A percentile compares a stretch with the other conserved stretches of the same genome.
Conservation (phyloP, 2,888 invertebrate species). For the Acanthoscelides obtectus region DNA sequence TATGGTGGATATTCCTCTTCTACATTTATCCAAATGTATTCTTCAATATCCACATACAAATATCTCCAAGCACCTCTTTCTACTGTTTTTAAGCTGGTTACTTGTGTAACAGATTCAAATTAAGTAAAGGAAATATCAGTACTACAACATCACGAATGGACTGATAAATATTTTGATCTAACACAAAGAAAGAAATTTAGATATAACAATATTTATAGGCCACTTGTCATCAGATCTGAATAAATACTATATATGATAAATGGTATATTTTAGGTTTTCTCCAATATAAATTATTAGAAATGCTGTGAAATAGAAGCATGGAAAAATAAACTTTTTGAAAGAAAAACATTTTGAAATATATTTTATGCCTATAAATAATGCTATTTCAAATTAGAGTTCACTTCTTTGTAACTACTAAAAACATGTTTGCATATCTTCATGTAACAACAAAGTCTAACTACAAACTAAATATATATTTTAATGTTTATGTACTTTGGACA, state of each 20-base stretch:
- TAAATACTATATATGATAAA: too few species aligned
- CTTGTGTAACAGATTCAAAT: background rate
- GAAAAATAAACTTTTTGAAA: too few species aligned
- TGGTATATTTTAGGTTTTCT: too few species aligned
- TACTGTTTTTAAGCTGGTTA: too few species aligned
- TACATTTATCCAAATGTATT: too few species aligned
- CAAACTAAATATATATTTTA: constrained; percentile 22
- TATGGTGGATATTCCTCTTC: too few species aligned
- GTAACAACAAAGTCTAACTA: constrained; percentile 25
- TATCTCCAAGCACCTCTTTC: background rate
- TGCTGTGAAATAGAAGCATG: too few species aligned
- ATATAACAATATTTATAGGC: too few species aligned
- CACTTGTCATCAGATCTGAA: too few species aligned
- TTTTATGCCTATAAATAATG: too few species aligned
- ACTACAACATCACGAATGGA: background rate
- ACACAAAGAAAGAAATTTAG: background rate
- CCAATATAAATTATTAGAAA: too few species aligned
- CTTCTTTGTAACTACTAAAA: background rate
- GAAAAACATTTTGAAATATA: too few species aligned
- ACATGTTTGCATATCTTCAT: constrained; percentile 2
- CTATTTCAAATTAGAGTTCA: background rate
- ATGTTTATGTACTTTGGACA: constrained; percentile 41
- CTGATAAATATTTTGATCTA: background rate
- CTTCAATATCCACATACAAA: background rate
- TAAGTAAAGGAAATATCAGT: background rate